phyloP scores from a whole-genome alignment of 2,888 invertebrate genomes.

The Ophion costatus region DNA sequence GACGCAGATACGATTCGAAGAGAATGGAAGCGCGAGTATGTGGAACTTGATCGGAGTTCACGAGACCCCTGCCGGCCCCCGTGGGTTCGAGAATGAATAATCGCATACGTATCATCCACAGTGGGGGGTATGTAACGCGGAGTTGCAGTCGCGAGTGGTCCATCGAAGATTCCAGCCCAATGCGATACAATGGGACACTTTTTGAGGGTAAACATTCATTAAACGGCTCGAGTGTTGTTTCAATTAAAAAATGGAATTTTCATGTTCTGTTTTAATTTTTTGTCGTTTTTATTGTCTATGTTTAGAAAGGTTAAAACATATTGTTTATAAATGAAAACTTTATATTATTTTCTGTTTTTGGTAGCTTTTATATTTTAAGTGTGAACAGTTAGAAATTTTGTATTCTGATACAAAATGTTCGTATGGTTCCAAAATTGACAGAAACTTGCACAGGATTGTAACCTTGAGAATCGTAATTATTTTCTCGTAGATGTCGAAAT shows the following conservation, averaged over 20 bases:
- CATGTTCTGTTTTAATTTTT: neutral
- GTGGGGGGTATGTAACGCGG: neutral
- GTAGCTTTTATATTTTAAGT: neutral
- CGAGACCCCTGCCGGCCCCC: constrained; percentile 68
- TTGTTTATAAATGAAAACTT: too few relatives aligned
- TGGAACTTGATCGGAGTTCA: constrained; percentile 76
- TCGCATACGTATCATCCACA: constrained; percentile 15
- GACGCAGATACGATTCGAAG: constrained; percentile 25
- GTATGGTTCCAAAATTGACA: too few relatives aligned
- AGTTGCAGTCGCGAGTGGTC: constrained; percentile 22
- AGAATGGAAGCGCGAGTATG: constrained; percentile 50
- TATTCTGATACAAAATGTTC: neutral
- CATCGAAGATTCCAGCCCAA: too few relatives aligned
- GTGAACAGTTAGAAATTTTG: neutral
- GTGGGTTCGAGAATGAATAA: constrained; percentile 57
- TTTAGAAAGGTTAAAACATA: neutral
- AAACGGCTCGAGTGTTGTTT: neutral
- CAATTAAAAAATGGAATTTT: neutral
- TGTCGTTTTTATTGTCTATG: neutral
- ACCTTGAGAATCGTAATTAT: too few relatives aligned
- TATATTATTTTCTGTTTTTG: too few relatives aligned
- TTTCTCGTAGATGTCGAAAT: too few relatives aligned
- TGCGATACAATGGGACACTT: neutral
- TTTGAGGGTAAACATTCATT: neutral
- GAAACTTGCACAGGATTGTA: too few relatives aligned